These are phyloP conservation scores for Pygmarrhopalites habei DNA, from an alignment of 1,140 invertebrate species.

Conservation along the genomic window DNA sequence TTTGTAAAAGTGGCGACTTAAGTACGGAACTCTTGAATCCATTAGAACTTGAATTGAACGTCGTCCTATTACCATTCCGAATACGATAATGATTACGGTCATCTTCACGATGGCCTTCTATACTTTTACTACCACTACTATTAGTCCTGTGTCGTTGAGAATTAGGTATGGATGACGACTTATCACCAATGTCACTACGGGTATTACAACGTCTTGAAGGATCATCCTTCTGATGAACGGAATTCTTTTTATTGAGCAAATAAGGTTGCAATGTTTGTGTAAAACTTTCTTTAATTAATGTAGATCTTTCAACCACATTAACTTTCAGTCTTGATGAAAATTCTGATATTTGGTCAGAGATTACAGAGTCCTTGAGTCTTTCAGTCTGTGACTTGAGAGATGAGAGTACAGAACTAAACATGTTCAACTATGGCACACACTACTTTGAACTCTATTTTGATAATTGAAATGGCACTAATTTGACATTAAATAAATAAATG, in stretches of 20 bases:
- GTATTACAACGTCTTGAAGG: too few species aligned
- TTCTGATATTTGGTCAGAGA: conserved; percentile 24
- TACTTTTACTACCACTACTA: conserved; percentile 1
- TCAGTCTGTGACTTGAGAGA: conserved; percentile 25
- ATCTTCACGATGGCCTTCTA: conserved; percentile 1
- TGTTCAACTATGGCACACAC: too few species aligned
- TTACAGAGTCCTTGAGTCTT: conserved; percentile 26
- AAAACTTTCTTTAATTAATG: conserved; percentile 25
- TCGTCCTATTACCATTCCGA: not conserved
- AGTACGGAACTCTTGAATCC: not conserved
- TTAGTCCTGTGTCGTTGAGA: too few species aligned
- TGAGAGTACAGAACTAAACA: conserved; percentile 26
- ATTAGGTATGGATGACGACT: not conserved
- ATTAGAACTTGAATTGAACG: not conserved
- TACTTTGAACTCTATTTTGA: too few species aligned
- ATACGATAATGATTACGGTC: conserved; percentile 3
- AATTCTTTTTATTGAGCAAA: conserved; percentile 13
- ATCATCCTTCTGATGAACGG: too few species aligned
- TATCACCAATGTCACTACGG: too few species aligned
- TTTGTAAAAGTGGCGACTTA: conserved; percentile 27
- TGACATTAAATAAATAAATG: too few species aligned
- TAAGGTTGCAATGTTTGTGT: conserved; percentile 22
- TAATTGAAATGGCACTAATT: too few species aligned
- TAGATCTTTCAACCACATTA: conserved; percentile 31
- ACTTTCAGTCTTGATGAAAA: conserved; percentile 33